phyloP scores from a whole-genome alignment of 2,113 vertebrate genomes.

The Sclerurus mexicanus region DNA sequence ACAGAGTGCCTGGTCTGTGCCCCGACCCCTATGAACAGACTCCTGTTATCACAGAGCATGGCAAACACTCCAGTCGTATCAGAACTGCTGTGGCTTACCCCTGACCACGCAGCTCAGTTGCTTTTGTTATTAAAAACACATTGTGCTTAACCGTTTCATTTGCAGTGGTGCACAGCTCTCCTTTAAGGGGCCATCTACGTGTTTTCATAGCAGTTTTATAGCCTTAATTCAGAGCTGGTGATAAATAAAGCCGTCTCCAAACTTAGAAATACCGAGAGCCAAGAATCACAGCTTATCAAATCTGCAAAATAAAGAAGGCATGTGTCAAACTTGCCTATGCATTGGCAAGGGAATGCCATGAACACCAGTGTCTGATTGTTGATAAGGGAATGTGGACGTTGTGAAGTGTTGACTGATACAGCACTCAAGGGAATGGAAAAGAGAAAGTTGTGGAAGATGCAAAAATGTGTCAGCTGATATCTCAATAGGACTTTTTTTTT shows the following conservation, averaged over 20 bases:
- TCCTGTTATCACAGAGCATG: neutral
- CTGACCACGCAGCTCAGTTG: neutral
- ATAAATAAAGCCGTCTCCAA: conserved; percentile 6
- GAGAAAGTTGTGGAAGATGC: conserved; percentile 27
- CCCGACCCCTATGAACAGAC: neutral
- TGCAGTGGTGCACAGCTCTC: neutral
- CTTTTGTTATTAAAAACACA: neutral
- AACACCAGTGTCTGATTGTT: neutral
- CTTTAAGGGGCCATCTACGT: neutral
- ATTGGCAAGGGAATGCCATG: conserved; percentile 8
- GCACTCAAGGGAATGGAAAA: conserved; percentile 32
- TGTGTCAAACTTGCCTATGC: conserved; percentile 47
- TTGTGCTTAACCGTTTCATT: neutral
- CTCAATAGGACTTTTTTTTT: neutral
- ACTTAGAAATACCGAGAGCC: neutral
- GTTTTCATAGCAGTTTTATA: neutral
- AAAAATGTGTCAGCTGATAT: conserved; percentile 56
- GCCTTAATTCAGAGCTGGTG: neutral
- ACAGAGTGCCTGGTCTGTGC: neutral
- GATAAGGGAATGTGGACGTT: conserved; percentile 25
- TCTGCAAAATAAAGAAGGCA: conserved; percentile 34
- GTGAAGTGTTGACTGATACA: conserved; percentile 49
- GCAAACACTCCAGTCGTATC: neutral
- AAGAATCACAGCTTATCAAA: conserved; percentile 42
- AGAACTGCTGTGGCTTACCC: neutral